A percentile compares a stretch with the other conserved stretches of the same genome.
phyloP scores from a whole-genome alignment of 2,113 vertebrate genomes.

The Rhipidura dahli region DNA sequence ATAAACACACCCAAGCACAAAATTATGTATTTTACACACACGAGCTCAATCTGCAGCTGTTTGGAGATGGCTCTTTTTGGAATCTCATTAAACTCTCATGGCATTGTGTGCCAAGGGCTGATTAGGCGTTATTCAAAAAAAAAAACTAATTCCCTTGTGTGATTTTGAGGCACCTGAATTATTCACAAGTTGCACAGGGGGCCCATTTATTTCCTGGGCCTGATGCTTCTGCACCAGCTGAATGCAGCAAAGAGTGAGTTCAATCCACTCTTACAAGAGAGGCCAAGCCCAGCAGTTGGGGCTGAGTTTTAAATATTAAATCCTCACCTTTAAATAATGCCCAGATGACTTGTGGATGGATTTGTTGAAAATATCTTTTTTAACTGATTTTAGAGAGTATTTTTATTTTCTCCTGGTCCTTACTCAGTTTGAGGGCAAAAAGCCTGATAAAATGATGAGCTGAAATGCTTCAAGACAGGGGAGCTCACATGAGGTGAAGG shows the following conservation, averaged over 20 bases:
- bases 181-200: neutral
- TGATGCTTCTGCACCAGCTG: neutral
- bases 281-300: neutral
- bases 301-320: neutral
- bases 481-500: neutral
- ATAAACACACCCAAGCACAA: neutral
- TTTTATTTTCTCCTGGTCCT: neutral
- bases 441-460: neutral
- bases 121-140: neutral
- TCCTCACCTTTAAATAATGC: neutral
- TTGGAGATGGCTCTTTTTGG: constrained; percentile 14
- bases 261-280: neutral
- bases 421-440: neutral
- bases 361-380: neutral
- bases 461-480: neutral
- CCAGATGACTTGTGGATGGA: neutral
- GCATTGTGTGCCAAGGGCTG: constrained; percentile 12
- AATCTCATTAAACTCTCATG: constrained; percentile 8
- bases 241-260: neutral
- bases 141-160: neutral
- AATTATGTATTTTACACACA: neutral
- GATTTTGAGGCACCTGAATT: constrained; percentile 26
- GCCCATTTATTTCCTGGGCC: neutral
- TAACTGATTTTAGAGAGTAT: neutral
- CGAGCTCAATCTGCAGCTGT: neutral